A percentile compares a stretch with the other conserved stretches of the same genome.
Evolutionary conservation across 1,140 invertebrate species (phyloP).

Genomic region (Amyelois transitella): DNA sequence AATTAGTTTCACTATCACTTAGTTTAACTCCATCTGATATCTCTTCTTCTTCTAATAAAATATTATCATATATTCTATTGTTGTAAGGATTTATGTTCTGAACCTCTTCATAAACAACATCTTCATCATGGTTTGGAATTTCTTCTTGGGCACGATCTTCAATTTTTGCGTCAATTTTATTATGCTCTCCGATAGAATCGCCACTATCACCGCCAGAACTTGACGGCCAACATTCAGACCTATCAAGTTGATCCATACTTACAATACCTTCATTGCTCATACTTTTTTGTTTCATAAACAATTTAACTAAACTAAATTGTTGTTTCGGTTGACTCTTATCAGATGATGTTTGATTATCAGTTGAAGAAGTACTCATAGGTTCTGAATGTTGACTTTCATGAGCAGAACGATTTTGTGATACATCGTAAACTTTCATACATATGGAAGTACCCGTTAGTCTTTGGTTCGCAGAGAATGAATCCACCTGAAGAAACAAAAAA

Average conservation of each 20-base stretch:
- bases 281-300: slow-evolving; percentile 93
- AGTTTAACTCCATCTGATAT: slow-evolving; percentile 38
- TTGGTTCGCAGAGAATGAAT: slow-evolving; percentile 72
- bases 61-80: slow-evolving; percentile 60
- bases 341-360: slow-evolving; percentile 72
- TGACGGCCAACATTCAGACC: slow-evolving; percentile 78
- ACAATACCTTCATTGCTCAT: slow-evolving; percentile 82
- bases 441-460: slow-evolving; percentile 66
- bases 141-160: slow-evolving; percentile 52
- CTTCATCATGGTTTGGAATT: slow-evolving; percentile 51
- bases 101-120: slow-evolving; percentile 36
- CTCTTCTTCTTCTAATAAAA: slow-evolving; percentile 66
- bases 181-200: slow-evolving; percentile 60
- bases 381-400: slow-evolving; percentile 76
- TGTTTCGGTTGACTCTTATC: slow-evolving; percentile 73
- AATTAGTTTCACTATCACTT: slow-evolving; percentile 60
- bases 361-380: slow-evolving; percentile 71
- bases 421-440: slow-evolving; percentile 80
- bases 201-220: slow-evolving; percentile 70
- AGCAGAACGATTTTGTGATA: slow-evolving; percentile 73
- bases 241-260: slow-evolving; percentile 78
- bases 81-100: slow-evolving; percentile 39
- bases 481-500: slow-evolving; percentile 59
- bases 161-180: slow-evolving; percentile 38
- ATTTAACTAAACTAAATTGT: slow-evolving; percentile 88